A percentile compares a stretch with the other conserved stretches of the same genome.
Conservation (phyloP, 2,888 invertebrate genomes). For the Julus scanicus region DNA sequence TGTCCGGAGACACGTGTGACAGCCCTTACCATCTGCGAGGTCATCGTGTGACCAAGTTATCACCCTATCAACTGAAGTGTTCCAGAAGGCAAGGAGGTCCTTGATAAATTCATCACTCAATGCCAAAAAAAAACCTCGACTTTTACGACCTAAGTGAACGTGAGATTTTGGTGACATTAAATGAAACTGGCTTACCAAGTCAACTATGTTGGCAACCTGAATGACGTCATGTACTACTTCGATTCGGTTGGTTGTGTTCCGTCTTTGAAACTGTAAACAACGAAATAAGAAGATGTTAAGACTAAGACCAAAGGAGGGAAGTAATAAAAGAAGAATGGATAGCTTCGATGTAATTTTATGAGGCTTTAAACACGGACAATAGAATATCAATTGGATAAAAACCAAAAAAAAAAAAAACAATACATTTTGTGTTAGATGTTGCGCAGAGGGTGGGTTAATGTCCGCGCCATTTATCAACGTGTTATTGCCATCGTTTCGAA, state of each 20-base stretch:
- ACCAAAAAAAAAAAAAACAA: background rate
- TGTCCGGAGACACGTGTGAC: conserved; percentile 54
- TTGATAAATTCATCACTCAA: background rate
- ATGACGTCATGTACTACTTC: conserved; percentile 95
- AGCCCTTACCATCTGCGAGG: conserved; percentile 55
- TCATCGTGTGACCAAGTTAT: conserved; percentile 49
- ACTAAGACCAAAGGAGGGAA: conserved; percentile 5
- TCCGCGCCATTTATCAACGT: conserved; percentile 42
- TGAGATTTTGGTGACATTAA: background rate
- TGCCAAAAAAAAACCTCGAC: background rate
- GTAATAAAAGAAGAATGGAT: conserved; percentile 52
- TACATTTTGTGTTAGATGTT: background rate
- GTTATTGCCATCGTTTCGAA: background rate
- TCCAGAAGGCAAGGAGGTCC: background rate
- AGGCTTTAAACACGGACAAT: conserved; percentile 42
- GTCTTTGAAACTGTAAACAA: conserved; percentile 78
- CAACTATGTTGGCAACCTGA: conserved; percentile 97
- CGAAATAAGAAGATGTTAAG: no score
- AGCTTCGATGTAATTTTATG: conserved; percentile 35
- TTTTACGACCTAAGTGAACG: background rate
- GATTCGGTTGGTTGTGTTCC: conserved; percentile 87
- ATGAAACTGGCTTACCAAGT: conserved; percentile 78
- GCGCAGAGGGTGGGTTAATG: background rate
- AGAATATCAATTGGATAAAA: background rate
- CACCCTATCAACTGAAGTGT: conserved; percentile 55